Base-by-base conservation (phyloP, 2,113 vertebrate species). In the Sinocyclocheilus maitianheensis region DNA sequence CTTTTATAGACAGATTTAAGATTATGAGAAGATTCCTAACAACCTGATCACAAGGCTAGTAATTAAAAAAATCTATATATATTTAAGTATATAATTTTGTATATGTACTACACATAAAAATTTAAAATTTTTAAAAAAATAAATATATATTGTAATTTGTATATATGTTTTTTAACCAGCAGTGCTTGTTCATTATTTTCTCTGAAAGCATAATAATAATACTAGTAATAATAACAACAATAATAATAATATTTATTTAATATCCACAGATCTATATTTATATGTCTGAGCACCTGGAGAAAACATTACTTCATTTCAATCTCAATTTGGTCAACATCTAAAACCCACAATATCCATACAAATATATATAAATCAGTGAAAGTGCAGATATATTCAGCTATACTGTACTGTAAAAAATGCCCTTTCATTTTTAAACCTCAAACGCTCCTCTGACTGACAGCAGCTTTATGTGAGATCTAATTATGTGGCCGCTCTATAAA, bases 381-480 rank as follows among this genome's bases (percentile, higher is more conserved):
- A 22, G 69, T 40, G 34, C 26, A 3, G 20, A 43, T 43, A n/a
- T n/a, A n/a, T 43, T 74, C 71, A n/a, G 71, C 20, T 72, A 46
- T 10, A 72, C 67, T 20, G 71, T 55, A 4, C 75, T 53, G 76
- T 8, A 53, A 16, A 16, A 18, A 55, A 55, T 55, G 8, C 20
- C 7, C 48, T 77, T 53, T 18, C 3, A 20, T 24, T 48, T 75
- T 6, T 24, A n/a, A 46, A 76, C 71, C 71, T n/a, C 20, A n/a
- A 74, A 74, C 71, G 1, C 24, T 55, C 51, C 24, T 34, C 16
- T 77, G 84, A 88, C 18, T 85, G 79, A 46, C 80, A 48, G 74
- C 16, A 14, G 72, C 51, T 88, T 83, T 85, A 62, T 81, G 37
- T 26, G 80, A 62, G 77, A 88, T 85, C 79, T 78, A 83, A 88